Base-by-base conservation (phyloP, 1,140 invertebrate species). In the Gonatopus flavifemur region DNA sequence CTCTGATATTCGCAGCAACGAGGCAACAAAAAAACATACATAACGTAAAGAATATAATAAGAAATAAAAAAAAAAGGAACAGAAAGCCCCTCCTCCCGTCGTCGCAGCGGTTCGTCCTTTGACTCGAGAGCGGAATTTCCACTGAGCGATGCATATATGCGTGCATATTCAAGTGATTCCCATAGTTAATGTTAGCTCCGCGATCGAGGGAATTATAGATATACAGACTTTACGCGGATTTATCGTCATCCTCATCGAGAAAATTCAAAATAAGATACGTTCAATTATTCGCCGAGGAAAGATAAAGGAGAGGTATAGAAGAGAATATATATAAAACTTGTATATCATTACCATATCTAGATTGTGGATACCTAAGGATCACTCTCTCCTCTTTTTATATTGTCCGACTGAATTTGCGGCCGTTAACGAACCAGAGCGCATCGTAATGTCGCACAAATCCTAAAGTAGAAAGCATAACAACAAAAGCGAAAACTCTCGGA, bases 381-480 rank as follows among this genome's bases (percentile, higher is more conserved):
- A n/a, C n/a, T n/a, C n/a, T n/a, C n/a, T n/a, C n/a, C n/a, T n/a
- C n/a, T n/a, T n/a, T n/a, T n/a, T n/a, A n/a, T n/a, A n/a, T n/a
- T n/a, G n/a, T n/a, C n/a, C n/a, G n/a, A n/a, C n/a, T n/a, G n/a
- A n/a, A n/a, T n/a, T n/a, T n/a, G n/a, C n/a, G n/a, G n/a, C n/a
- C n/a, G n/a, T n/a, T n/a, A 47, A 58, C 55, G 50, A 62, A 62
- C 42, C 59, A 62, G 60, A 62, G 55, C 60, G 60, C 54, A 35
- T 58, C 60, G 36, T 41, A 62, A 51, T 58, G 55, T 58, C 50
- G 51, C 55, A 62, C 40, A 16, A 35, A 43, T 47, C 30, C 39
- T 44, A 41, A 52, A 15, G 28, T 62, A 62, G 59, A 62, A 62
- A 62, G 59, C 59, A 62, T 51, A 36, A 45, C 54, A n/a, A n/a